Evolutionary conservation across 2,113 vertebrate genomes (phyloP).

Genomic region (Globicephala melas): DNA sequence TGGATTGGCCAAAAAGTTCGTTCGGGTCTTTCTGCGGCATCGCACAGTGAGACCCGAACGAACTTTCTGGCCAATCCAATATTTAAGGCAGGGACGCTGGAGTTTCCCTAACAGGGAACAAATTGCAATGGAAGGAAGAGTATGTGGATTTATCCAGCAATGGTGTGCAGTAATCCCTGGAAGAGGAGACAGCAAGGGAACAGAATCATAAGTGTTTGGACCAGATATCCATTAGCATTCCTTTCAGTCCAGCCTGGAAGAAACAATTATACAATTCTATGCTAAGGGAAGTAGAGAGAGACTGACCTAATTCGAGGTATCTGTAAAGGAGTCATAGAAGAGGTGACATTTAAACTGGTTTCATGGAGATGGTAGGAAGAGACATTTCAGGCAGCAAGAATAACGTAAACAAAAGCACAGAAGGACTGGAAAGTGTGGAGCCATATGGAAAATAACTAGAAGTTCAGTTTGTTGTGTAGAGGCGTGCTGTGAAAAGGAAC

Average conservation of each 20-base stretch:
- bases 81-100: not conserved
- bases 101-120: not conserved
- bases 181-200: not conserved
- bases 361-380: not conserved
- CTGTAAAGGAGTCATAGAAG: not conserved
- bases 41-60: fast-evolving
- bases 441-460: not conserved
- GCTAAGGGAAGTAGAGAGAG: not conserved
- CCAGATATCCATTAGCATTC: not conserved
- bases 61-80: too few species aligned
- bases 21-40: too few species aligned
- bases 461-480: not conserved
- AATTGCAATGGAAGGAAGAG: not conserved
- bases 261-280: not conserved
- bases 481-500: not conserved
- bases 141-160: not conserved
- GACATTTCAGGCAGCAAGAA: not conserved
- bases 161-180: not conserved
- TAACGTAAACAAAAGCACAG: not conserved
- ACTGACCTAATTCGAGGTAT: not conserved
- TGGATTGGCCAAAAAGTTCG: too few species aligned
- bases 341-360: not conserved
- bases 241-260: not conserved
- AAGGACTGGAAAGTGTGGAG: not conserved
- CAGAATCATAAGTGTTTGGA: not conserved